Base-by-base conservation (phyloP, 2,797 vertebrate genomes). In the Tapirus indicus region DNA sequence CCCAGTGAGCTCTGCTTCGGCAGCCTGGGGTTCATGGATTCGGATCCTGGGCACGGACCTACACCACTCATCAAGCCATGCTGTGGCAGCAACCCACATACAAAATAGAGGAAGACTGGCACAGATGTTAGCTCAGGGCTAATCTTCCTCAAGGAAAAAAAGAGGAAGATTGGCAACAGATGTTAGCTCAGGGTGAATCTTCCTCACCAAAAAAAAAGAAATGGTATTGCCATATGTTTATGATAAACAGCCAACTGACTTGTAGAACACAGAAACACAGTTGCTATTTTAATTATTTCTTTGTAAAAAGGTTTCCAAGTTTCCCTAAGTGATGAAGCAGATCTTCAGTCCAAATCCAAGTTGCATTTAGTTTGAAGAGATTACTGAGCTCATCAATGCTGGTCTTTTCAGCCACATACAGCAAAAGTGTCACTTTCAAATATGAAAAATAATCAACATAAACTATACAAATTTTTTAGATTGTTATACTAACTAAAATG, bases 221-320 rank as follows among this genome's bases (percentile, higher is more conserved):
- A 90, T 20, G 16, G 32, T 66, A 49, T 1, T 44, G 68, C 23
- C 85, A 11, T 23, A 41, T 66, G n/a, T 62, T 77, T 88, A 91
- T 20, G 32, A 71, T 69, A 92, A 92, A 75, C 7, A 78, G 47
- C 20, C 77, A 79, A 94, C 25, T 75, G n/a, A 92, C 44, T 64
- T 69, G 21, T 17, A 83, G 8, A 89, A 91, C 52, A 91, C 13
- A 62, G 49, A 95, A 94, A 87, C 6, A 92, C 0, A 84, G 78
- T 32, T 88, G 49, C 41, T 85, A 68, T 83, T 86, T 93, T 52
- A 89, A 85, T 75, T 66, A n/a, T 66, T 38, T 77, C 32, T 60
- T 29, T 82, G 32, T 92, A 62, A 85, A 96, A 95, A 77, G 54
- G 11, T 94, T 94, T 88, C 12, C 75, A 93, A 92, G 90, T 91